Conservation (phyloP, 2,113 vertebrate genomes). For the Phyllopteryx taeniolatus region DNA sequence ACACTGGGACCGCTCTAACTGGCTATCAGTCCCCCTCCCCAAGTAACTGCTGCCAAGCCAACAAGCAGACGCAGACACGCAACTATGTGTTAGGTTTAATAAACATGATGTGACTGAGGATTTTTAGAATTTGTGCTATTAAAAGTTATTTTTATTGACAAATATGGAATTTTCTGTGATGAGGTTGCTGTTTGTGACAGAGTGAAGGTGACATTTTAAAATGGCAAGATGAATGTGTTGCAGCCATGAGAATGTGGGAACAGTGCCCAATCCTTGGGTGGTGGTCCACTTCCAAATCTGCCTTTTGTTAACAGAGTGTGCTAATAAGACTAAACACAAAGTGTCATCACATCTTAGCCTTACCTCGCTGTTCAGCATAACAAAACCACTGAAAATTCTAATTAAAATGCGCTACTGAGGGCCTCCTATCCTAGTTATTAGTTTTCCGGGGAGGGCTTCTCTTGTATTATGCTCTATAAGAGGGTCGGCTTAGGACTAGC, state of each 20-base stretch:
- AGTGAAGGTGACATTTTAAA: constrained; percentile 25
- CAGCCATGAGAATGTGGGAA: constrained; percentile 58
- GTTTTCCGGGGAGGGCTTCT: constrained; percentile 40
- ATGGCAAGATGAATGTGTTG: constrained; percentile 49
- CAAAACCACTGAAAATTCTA: constrained; percentile 47
- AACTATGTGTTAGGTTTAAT: constrained; percentile 31
- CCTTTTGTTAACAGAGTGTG: constrained; percentile 49
- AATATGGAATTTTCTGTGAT: constrained; percentile 8
- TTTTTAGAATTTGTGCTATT: constrained; percentile 8
- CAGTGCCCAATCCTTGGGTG: constrained; percentile 46
- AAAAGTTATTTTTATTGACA: constrained; percentile 19
- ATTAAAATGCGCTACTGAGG: constrained; percentile 55
- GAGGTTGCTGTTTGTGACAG: constrained; percentile 19
- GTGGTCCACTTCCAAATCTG: constrained; percentile 53
- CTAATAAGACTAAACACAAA: constrained; percentile 51
- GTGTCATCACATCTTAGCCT: constrained; percentile 31
- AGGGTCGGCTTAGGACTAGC: constrained; percentile 42
- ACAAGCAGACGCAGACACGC: constrained; percentile 24
- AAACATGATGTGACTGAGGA: constrained; percentile 11
- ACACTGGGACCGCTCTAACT: constrained; percentile 67
- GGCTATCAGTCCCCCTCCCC: constrained; percentile 64
- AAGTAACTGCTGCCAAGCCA: constrained; percentile 58
- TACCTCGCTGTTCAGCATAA: constrained; percentile 48
- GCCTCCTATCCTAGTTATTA: constrained; percentile 33
- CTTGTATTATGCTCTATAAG: constrained; percentile 31